Percentiles rank a stretch among this genome's conserved stretches.
These are phyloP conservation scores for Eclectus roratus DNA, from an alignment of 2,113 vertebrate genomes.

Conservation along the genomic window DNA sequence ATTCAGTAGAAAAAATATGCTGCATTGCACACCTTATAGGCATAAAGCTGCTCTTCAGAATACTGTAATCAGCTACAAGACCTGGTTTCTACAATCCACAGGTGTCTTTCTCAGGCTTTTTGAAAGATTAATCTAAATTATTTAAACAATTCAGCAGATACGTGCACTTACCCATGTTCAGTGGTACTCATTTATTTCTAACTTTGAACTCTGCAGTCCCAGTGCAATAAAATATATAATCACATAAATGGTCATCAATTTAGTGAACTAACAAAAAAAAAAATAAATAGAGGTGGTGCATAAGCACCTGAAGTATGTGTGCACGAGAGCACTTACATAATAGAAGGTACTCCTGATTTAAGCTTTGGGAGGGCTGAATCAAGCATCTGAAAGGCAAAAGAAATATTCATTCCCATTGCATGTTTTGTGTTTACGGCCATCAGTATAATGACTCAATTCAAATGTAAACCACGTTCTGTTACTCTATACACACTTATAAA, in stretches of 20 bases:
- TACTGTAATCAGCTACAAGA: neutral
- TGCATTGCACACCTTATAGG: slow-evolving; percentile 12
- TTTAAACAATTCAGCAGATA: neutral
- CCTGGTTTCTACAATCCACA: slow-evolving; percentile 12
- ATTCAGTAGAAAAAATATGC: slow-evolving; percentile 46
- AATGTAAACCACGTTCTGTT: neutral
- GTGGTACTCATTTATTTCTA: neutral
- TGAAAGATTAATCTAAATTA: neutral
- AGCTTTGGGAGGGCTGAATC: neutral
- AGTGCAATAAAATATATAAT: neutral
- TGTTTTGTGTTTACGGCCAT: neutral
- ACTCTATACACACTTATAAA: neutral
- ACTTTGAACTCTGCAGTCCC: neutral
- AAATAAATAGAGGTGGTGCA: neutral
- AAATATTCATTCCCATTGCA: neutral
- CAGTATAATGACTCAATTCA: neutral
- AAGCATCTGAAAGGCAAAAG: neutral
- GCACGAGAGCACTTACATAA: neutral
- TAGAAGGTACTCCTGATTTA: neutral
- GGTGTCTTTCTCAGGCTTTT: neutral
- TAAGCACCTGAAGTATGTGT: neutral
- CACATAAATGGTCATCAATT: neutral
- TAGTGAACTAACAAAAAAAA: neutral
- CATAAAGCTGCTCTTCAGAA: slow-evolving; percentile 36
- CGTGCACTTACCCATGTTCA: neutral